Percentiles rank a stretch among this genome's conserved stretches.
These are phyloP conservation scores for Saturnia japonica DNA, from an alignment of 2,888 invertebrate species.

Conservation along the genomic window DNA sequence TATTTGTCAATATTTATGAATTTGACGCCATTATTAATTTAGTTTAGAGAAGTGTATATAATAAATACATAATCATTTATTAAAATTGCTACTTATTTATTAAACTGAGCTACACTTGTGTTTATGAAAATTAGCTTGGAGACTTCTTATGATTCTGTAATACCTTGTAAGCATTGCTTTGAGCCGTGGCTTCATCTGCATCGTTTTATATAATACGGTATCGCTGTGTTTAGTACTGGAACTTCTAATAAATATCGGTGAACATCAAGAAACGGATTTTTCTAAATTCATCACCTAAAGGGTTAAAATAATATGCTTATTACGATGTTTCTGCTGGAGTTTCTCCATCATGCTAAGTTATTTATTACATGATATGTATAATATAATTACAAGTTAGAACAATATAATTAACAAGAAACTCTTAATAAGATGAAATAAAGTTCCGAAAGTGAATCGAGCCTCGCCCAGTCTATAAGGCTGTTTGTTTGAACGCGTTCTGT, in stretches of 20 bases:
- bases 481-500: not conserved
- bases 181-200: too few relatives aligned
- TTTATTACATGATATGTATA: too few relatives aligned
- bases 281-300: too few relatives aligned
- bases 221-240: too few relatives aligned
- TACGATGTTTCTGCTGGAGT: not conserved
- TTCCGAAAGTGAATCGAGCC: not conserved
- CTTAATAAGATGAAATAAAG: conserved; percentile 7
- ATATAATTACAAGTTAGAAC: not conserved
- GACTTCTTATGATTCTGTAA: not conserved
- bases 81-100: not conserved
- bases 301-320: not conserved
- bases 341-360: not conserved
- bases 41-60: not conserved
- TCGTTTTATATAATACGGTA: too few relatives aligned
- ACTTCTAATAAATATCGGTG: too few relatives aligned
- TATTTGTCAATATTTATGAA: not conserved
- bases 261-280: too few relatives aligned
- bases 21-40: not conserved
- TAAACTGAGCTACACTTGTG: too few relatives aligned
- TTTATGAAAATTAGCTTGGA: too few relatives aligned
- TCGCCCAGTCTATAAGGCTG: not conserved
- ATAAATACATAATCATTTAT: not conserved
- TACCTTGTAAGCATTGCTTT: too few relatives aligned
- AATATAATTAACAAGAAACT: not conserved